These are phyloP conservation scores for Lampris megalopsis DNA, from an alignment of 2,113 vertebrate species.

Conservation along the genomic window DNA sequence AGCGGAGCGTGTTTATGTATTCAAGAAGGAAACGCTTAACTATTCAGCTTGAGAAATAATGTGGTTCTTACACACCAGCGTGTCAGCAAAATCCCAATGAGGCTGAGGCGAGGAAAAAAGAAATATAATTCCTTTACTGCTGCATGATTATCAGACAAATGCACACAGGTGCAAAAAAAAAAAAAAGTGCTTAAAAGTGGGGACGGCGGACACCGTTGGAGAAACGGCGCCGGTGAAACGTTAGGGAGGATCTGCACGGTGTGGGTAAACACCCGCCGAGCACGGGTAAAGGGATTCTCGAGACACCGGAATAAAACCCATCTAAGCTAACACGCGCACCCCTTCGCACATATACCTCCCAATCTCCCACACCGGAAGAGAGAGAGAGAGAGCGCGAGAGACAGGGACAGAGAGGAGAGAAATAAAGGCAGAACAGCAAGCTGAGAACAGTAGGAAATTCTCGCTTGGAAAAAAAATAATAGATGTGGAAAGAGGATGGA, in stretches of 20 bases:
- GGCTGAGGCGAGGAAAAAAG: constrained; percentile 52
- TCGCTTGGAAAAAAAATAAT: constrained; percentile 50
- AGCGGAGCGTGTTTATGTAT: constrained; percentile 37
- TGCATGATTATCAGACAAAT: constrained; percentile 21
- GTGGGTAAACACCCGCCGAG: constrained; percentile 29
- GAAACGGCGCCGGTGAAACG: constrained; percentile 31
- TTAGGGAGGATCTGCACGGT: constrained; percentile 15
- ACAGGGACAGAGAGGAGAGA: constrained; percentile 1
- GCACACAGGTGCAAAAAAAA: not conserved
- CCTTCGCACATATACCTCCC: not conserved
- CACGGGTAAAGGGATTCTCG: constrained; percentile 24
- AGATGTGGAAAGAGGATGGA: constrained; percentile 51
- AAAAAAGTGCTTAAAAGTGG: not conserved
- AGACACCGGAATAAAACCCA: constrained; percentile 12
- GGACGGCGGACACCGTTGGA: constrained; percentile 26
- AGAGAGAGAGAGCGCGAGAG: constrained; percentile 11
- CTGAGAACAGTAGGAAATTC: constrained; percentile 31
- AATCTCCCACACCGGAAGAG: constrained; percentile 19
- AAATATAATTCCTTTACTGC: constrained; percentile 29
- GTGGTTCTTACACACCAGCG: constrained; percentile 13
- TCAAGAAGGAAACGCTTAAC: constrained; percentile 18
- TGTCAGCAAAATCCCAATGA: constrained; percentile 52
- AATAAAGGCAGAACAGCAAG: constrained; percentile 22
- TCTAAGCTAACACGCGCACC: constrained; percentile 11
- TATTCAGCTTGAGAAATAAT: constrained; percentile 49